phyloP scores from a whole-genome alignment of 2,888 invertebrate species.

The Dicyrtoma fusca region DNA sequence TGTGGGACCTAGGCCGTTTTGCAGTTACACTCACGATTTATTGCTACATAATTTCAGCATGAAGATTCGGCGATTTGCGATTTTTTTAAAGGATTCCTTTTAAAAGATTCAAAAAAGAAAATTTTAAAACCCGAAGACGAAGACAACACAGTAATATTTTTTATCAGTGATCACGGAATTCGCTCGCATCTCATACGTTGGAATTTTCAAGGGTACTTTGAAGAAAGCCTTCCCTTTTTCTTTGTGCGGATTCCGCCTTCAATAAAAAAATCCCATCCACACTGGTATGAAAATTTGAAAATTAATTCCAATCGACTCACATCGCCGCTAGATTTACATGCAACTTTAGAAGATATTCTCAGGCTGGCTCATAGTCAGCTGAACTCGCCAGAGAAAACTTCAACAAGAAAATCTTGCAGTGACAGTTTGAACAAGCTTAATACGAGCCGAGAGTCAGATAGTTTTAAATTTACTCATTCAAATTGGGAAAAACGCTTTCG shows the following conservation, averaged over 20 bases:
- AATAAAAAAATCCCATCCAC: slow-evolving; percentile 62
- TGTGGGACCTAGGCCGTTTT: no score
- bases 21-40: no score
- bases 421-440: no score
- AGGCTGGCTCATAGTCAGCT: slow-evolving; percentile 58
- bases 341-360: slow-evolving; percentile 62
- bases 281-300: slow-evolving; percentile 65
- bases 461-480: slow-evolving; percentile 11
- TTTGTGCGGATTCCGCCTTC: slow-evolving; percentile 71
- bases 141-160: slow-evolving; percentile 32
- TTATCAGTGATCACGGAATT: slow-evolving; percentile 76
- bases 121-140: not conserved
- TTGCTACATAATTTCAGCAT: no score
- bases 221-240: slow-evolving; percentile 75
- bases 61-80: slow-evolving; percentile 41
- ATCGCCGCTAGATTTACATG: slow-evolving; percentile 75
- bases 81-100: not conserved
- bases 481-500: slow-evolving; percentile 31
- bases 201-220: slow-evolving; percentile 73
- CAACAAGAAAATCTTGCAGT: not conserved
- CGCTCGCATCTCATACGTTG: slow-evolving; percentile 73
- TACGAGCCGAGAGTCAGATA: not conserved
- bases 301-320: slow-evolving; percentile 70
- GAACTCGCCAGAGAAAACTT: slow-evolving; percentile 69
- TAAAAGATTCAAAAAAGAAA: not conserved